Percentiles rank a stretch among this genome's conserved stretches.
Conservation (phyloP, 1,140 invertebrate genomes). For the Sitophilus oryzae region DNA sequence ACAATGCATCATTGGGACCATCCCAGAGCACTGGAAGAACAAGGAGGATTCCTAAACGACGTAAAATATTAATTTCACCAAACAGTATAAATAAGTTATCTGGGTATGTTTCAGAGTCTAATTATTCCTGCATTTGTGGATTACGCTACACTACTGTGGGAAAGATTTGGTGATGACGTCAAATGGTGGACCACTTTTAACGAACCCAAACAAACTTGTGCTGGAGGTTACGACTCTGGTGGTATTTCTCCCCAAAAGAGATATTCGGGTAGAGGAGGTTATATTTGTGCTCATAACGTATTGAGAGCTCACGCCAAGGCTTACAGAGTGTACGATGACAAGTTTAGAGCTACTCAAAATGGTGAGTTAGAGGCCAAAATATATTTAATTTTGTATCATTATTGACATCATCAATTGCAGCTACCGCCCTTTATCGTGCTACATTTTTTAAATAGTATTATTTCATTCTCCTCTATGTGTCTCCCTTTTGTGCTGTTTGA, state of each 20-base stretch:
- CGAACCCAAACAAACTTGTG: slow-evolving; percentile 61
- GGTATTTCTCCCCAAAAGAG: slow-evolving; percentile 28
- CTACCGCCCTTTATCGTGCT: neutral
- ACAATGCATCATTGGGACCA: slow-evolving; percentile 69
- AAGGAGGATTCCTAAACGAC: neutral
- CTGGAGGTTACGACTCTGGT: slow-evolving; percentile 23
- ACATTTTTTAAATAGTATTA: neutral
- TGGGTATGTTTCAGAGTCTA: neutral
- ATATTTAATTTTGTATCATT: neutral
- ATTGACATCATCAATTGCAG: neutral
- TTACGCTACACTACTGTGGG: slow-evolving; percentile 54
- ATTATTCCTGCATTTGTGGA: slow-evolving; percentile 54
- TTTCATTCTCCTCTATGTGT: too few relatives aligned
- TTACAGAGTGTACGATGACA: slow-evolving; percentile 31
- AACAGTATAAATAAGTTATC: too few relatives aligned
- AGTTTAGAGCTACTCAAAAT: slow-evolving; percentile 28
- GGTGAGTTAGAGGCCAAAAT: slow-evolving; percentile 8
- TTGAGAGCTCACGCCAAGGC: slow-evolving; percentile 32
- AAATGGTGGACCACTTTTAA: slow-evolving; percentile 66
- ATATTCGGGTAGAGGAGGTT: slow-evolving; percentile 31
- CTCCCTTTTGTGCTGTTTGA: too few relatives aligned
- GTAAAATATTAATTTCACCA: neutral
- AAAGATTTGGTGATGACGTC: slow-evolving; percentile 55
- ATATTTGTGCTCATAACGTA: slow-evolving; percentile 32
- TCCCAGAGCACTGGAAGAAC: slow-evolving; percentile 55